Conservation (phyloP, 2,113 vertebrate species). For the Pluvialis apricaria region DNA sequence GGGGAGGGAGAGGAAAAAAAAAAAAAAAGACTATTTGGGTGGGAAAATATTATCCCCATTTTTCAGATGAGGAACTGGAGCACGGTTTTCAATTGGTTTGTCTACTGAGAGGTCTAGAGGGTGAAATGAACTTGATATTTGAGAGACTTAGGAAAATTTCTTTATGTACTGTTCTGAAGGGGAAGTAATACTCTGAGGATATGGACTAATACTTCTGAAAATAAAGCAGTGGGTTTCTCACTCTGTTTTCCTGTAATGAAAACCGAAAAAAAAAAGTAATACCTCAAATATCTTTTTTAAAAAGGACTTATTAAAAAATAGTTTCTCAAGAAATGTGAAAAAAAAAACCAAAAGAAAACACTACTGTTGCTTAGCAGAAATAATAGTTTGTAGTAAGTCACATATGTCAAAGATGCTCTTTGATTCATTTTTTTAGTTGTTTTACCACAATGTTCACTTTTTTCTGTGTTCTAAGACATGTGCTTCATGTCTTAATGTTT, state of each 20-base stretch:
- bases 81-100: not conserved
- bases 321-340: not conserved
- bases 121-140: not conserved
- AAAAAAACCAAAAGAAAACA: not conserved
- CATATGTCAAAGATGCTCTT: fast-evolving
- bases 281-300: not conserved
- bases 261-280: not conserved
- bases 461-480: not conserved
- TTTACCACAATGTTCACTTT: not conserved
- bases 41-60: not conserved
- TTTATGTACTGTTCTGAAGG: not conserved
- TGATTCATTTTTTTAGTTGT: fast-evolving
- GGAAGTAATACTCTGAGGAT: not conserved
- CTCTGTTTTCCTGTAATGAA: not conserved
- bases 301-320: not conserved
- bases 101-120: not conserved
- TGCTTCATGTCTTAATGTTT: no score
- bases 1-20: no score
- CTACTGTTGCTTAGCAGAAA: not conserved
- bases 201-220: not conserved
- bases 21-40: not conserved
- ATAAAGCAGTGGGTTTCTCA: not conserved
- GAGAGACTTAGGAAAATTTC: not conserved
- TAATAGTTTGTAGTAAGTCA: not conserved
- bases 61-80: not conserved